Evolutionary conservation across 2,888 invertebrate species (phyloP).

Genomic region (Macaria notata): DNA sequence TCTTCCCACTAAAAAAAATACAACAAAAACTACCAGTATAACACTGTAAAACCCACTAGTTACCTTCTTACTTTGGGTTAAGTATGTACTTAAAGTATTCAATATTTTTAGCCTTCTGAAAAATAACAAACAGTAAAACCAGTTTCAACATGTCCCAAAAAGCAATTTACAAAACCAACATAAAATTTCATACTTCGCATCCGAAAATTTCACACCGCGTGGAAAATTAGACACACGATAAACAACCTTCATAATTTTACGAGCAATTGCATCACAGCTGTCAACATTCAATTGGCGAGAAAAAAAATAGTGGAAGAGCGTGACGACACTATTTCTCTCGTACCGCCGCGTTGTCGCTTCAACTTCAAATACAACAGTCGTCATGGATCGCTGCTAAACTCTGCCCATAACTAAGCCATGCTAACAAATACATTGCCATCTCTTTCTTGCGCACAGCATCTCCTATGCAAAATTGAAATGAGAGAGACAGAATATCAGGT

Average conservation of each 20-base stretch:
- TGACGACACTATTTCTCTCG: slow-evolving; percentile 51
- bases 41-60: too few species aligned
- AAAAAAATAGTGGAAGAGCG: slow-evolving; percentile 50
- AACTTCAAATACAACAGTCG: slow-evolving; percentile 70
- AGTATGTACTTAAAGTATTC: too few species aligned
- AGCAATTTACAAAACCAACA: slow-evolving; percentile 3
- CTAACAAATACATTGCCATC: slow-evolving; percentile 48
- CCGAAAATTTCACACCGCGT: slow-evolving; percentile 35
- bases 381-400: slow-evolving; percentile 71
- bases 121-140: too few species aligned
- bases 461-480: slow-evolving; percentile 26
- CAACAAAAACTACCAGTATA: too few species aligned
- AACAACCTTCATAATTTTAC: slow-evolving; percentile 55
- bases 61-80: too few species aligned
- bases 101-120: too few species aligned
- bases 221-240: slow-evolving; percentile 46
- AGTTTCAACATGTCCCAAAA: neutral
- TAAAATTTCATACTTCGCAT: neutral
- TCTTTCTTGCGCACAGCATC: slow-evolving; percentile 44
- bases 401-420: slow-evolving; percentile 63
- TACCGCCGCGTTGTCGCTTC: slow-evolving; percentile 58
- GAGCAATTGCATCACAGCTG: slow-evolving; percentile 56
- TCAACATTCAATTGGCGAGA: slow-evolving; percentile 55
- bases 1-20: too few species aligned
- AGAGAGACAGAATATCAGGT: slow-evolving; percentile 46